Conservation (phyloP, 1,140 invertebrate species). For the Cotesia glomerata region DNA sequence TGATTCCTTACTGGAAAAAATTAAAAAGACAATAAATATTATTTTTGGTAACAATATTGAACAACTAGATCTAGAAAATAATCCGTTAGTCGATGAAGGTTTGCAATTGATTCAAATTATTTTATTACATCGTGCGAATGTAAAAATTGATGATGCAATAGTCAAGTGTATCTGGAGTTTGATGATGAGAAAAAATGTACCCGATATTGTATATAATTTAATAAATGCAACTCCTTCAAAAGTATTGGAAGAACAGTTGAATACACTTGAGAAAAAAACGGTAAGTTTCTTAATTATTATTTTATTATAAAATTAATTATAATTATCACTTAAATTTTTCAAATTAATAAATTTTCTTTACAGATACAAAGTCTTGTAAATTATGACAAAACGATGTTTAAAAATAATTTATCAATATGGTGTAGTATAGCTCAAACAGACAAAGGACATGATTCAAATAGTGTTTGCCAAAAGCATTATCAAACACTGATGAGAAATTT, state of each 20-base stretch:
- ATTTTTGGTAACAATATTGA: conserved; percentile 35
- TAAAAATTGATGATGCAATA: conserved; percentile 30
- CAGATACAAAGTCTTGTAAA: conserved; percentile 30
- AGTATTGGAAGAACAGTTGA: conserved; percentile 32
- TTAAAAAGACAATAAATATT: conserved; percentile 29
- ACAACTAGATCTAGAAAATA: conserved; percentile 1
- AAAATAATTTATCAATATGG: conserved; percentile 39
- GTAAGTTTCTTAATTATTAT: conserved; percentile 8
- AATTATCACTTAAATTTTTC: not conserved
- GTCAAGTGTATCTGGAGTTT: conserved; percentile 36
- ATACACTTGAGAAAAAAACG: conserved; percentile 27
- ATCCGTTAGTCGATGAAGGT: conserved; percentile 34
- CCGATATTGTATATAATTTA: conserved; percentile 35
- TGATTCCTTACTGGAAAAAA: conserved; percentile 32
- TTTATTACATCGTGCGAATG: conserved; percentile 34
- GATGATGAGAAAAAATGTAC: conserved; percentile 33
- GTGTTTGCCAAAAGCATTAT: conserved; percentile 22
- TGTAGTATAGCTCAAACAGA: conserved; percentile 33
- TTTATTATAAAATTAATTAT: too few species aligned
- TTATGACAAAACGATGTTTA: conserved; percentile 25
- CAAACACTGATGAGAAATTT: conserved; percentile 28
- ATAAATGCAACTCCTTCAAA: conserved; percentile 30
- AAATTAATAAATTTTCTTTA: not conserved
- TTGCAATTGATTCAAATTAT: conserved; percentile 38
- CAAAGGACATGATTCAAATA: conserved; percentile 35